Base-by-base conservation (phyloP, 2,797 vertebrate genomes). In the Tenualosa ilisha region DNA sequence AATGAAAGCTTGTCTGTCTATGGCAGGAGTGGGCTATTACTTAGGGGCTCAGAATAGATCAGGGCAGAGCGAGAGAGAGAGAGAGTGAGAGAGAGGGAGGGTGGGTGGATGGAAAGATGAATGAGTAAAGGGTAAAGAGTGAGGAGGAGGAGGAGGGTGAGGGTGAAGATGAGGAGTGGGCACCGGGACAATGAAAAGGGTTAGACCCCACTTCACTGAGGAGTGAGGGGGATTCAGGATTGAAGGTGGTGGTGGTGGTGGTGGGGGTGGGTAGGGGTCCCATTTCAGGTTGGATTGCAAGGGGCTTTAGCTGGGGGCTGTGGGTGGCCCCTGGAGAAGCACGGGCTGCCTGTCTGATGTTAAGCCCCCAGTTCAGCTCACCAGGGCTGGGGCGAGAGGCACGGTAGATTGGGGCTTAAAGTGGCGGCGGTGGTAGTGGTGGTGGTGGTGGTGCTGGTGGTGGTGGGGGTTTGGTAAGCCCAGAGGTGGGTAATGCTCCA, bases 1-100 rank as follows among this genome's bases (percentile, higher is more conserved):
- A 94, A 93, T 96, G 94, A 91, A 92, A 89, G 88, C 81, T 26
- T 85, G 89, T 93, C 92, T 88, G 88, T 89, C 85, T 82, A 85
- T 88, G 89, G 91, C 87, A 88, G 88, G 82, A 92, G 91, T 89
- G 88, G 83, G 86, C 91, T 83, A n/a, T 81, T 90, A 83, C 49
- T 51, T 85, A 87, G 85, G 88, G 86, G 85, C 75, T 83, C 82
- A 20, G 82, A 90, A 88, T 81, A 75, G 68, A 43, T 20, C 31
- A 75, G 84, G 43, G 20, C 46, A n/a, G 72, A 3, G 53, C 68
- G 68, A 79, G 83, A 84, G 81, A 84, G 83, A 83, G 81, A 54
- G 72, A 40, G 65, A 31, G 65, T 37, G 65, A 72, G 24, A 68
- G 63, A 20, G 31, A 56, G 83, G 20, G 83, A 43, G 22, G 68